Conservation (phyloP, 2,888 invertebrate genomes). For the Nezara viridula region DNA sequence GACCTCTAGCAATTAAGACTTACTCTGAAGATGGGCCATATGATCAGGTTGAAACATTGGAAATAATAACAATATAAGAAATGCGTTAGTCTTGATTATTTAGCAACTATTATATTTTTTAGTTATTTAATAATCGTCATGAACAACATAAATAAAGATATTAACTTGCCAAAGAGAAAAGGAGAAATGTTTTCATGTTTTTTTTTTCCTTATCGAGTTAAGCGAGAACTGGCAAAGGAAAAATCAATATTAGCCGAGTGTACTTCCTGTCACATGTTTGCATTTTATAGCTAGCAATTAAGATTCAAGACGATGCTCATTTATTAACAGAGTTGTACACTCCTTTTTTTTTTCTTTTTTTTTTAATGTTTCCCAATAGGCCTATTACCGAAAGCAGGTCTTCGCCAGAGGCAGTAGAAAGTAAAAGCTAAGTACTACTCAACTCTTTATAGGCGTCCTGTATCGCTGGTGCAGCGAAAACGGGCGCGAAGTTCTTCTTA, state of each 20-base stretch:
- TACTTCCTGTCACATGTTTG: constrained; percentile 12
- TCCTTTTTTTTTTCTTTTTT: background rate
- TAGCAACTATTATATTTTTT: too few relatives aligned
- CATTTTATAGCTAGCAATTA: constrained; percentile 16
- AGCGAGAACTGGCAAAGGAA: background rate
- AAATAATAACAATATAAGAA: too few relatives aligned
- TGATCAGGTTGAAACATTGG: too few relatives aligned
- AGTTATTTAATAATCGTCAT: too few relatives aligned
- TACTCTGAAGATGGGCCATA: too few relatives aligned
- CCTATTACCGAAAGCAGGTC: constrained; percentile 21
- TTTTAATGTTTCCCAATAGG: background rate
- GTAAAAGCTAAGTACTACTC: background rate
- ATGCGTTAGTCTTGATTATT: too few relatives aligned
- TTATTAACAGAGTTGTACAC: background rate
- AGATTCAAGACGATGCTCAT: constrained; percentile 11
- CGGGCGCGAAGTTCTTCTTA: too few relatives aligned
- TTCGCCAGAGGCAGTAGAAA: constrained; percentile 10
- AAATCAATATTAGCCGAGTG: background rate
- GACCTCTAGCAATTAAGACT: too few relatives aligned
- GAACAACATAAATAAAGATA: too few relatives aligned
- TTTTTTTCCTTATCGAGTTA: background rate
- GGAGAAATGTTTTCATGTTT: background rate
- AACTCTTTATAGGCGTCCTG: background rate
- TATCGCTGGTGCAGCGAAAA: background rate
- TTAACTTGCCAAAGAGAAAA: background rate